Evolutionary conservation across 2,113 vertebrate species (phyloP), one percentile per base, ranked within the genome.

Genomic region (Chrysemys picta): DNA sequence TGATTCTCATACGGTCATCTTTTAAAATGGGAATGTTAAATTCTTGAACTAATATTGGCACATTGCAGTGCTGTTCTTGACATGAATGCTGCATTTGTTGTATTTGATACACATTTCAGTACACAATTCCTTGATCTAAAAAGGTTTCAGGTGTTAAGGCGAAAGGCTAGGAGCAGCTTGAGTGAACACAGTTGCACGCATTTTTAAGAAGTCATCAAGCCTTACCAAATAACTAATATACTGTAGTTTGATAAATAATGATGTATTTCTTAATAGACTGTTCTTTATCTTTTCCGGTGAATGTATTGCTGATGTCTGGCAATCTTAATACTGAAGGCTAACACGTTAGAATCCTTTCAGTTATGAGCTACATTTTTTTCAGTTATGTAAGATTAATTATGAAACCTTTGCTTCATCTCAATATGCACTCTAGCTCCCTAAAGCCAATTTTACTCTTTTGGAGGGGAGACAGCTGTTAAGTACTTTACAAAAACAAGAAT

Each of bases 21-120:
- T 3, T 47, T 17, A 31, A 0, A 82, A 16, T 2, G 0, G 14
- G 2, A 1, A 13, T 0, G 1, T 0, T 49, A 14, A 24, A 10
- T 0, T 7, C 6, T 57, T 3, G 13, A 24, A 47, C 25, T 17
- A 1, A 1, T 0, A 3, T 0, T 0, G 12, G 47, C 0, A 59
- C 57, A 85, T 1, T 4, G 62, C 1, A 35, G 10, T 1, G 1
- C 4, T 1, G 62, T 1, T 38, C n/a, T 35, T 49, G 1, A 2
- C 1, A 0, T 16, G 12, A 3, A 8, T 24, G 88, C 35, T 31
- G 45, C 29, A 3, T 5, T 49, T 10, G 13, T 38, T 75, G 42
- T 47, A 49, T 47, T 49, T 35, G 35, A 62, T 29, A 35, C 29
- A 65, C 24, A 29, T 59, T 59, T 59, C 27, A 29, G 57, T 59